Conservation (phyloP, 2,797 vertebrate species). For the Clarias platycephalus region DNA sequence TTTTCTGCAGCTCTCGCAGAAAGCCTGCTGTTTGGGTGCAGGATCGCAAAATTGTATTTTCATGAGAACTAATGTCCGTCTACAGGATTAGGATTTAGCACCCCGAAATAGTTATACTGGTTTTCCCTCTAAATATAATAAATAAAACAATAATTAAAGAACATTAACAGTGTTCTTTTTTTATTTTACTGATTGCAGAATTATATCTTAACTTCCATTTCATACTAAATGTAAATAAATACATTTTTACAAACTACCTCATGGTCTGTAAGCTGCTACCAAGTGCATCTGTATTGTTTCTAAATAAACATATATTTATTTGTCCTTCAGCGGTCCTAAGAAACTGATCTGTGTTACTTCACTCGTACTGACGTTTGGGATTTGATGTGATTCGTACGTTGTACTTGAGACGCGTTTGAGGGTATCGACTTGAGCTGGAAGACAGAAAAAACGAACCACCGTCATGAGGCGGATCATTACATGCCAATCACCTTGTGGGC, state of each 20-base stretch:
- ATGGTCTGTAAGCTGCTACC: no score
- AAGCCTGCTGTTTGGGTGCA: background rate
- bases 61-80: background rate
- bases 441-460: background rate
- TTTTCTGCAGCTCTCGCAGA: background rate
- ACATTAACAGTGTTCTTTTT: background rate
- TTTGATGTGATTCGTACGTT: background rate
- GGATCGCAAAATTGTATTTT: background rate
- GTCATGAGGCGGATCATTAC: constrained; percentile 2
- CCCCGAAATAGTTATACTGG: background rate
- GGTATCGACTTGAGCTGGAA: background rate
- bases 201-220: background rate
- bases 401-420: background rate
- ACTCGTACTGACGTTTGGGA: background rate
- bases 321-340: background rate
- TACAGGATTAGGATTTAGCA: background rate
- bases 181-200: background rate
- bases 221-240: background rate
- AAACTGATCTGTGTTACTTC: background rate
- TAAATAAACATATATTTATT: background rate
- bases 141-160: no score
- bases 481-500: constrained; percentile 77
- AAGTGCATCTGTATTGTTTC: background rate
- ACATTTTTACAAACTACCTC: no score
- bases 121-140: background rate